These are phyloP conservation scores for Lineus longissimus DNA, from an alignment of 1,140 invertebrate genomes.

Conservation along the genomic window DNA sequence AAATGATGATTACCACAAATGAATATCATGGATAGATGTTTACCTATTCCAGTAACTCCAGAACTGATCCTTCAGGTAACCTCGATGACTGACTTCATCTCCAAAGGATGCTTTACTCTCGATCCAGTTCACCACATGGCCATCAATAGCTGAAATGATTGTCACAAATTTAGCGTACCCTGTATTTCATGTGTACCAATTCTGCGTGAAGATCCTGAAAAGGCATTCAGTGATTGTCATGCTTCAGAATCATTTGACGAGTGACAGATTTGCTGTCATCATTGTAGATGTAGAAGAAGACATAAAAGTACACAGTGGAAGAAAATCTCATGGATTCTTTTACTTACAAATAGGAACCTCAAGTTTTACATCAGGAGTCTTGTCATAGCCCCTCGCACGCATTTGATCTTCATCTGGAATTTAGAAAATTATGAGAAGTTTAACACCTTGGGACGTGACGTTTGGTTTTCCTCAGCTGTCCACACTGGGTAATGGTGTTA, in stretches of 20 bases:
- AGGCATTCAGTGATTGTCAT: too few relatives aligned
- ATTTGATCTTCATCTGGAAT: slow-evolving; percentile 74
- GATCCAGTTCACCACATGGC: slow-evolving; percentile 88
- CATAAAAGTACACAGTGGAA: too few relatives aligned
- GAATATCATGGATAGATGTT: too few relatives aligned
- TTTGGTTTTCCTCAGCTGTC: too few relatives aligned
- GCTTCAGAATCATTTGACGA: too few relatives aligned
- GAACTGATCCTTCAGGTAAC: slow-evolving; percentile 82
- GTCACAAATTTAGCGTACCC: too few relatives aligned
- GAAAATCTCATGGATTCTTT: not conserved
- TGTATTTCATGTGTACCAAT: too few relatives aligned
- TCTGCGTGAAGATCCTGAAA: not conserved
- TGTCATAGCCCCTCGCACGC: slow-evolving; percentile 80
- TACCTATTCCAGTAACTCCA: slow-evolving; percentile 87
- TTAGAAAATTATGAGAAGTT: not conserved
- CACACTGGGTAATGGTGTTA: too few relatives aligned
- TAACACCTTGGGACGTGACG: too few relatives aligned
- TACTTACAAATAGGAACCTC: slow-evolving; percentile 72
- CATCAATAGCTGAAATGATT: slow-evolving; percentile 65
- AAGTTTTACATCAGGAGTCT: slow-evolving; percentile 90
- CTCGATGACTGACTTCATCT: slow-evolving; percentile 73
- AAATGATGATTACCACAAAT: too few relatives aligned
- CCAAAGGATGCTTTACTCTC: slow-evolving; percentile 95
- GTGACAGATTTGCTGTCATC: too few relatives aligned
- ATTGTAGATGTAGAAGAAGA: too few relatives aligned